Evolutionary conservation across 2,888 invertebrate species (phyloP).

Genomic region (Cephus runcator): DNA sequence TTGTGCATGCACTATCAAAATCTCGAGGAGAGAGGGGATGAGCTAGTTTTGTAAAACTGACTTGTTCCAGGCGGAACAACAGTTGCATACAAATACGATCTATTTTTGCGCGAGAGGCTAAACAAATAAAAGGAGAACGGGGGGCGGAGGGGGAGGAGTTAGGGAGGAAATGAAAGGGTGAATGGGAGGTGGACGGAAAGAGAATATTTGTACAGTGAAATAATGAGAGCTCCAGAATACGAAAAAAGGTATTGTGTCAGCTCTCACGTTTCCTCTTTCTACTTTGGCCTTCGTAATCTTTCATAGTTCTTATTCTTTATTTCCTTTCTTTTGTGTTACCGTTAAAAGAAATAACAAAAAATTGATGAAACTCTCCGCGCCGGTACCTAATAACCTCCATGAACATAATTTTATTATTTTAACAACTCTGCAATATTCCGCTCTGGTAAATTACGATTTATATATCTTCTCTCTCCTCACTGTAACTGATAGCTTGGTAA

Average conservation of each 20-base stretch:
- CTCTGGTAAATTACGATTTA: conserved; percentile 1
- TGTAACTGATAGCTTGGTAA: neutral
- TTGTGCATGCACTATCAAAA: neutral
- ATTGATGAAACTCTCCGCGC: neutral
- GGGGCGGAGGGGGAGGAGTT: too few relatives aligned
- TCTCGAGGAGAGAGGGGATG: neutral
- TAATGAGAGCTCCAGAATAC: conserved; percentile 16
- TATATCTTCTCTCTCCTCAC: neutral
- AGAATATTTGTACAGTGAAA: conserved; percentile 17
- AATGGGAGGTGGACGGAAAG: neutral
- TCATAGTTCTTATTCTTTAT: conserved; percentile 6
- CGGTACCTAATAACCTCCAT: neutral
- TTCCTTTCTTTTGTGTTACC: conserved; percentile 2
- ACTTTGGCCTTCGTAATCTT: neutral
- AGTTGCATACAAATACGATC: conserved; percentile 33
- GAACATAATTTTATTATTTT: conserved; percentile 5
- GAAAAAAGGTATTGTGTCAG: conserved; percentile 14
- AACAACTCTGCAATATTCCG: neutral
- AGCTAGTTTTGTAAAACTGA: neutral
- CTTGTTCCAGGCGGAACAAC: conserved; percentile 70
- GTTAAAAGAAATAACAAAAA: conserved; percentile 1
- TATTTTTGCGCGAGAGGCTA: neutral
- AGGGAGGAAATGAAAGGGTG: neutral
- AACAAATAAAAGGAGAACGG: neutral
- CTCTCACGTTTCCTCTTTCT: conserved; percentile 3